Percentiles rank a stretch among this genome's conserved stretches.
These are phyloP conservation scores for Oreochromis grahami DNA, from an alignment of 2,797 vertebrate genomes.

Conservation along the genomic window DNA sequence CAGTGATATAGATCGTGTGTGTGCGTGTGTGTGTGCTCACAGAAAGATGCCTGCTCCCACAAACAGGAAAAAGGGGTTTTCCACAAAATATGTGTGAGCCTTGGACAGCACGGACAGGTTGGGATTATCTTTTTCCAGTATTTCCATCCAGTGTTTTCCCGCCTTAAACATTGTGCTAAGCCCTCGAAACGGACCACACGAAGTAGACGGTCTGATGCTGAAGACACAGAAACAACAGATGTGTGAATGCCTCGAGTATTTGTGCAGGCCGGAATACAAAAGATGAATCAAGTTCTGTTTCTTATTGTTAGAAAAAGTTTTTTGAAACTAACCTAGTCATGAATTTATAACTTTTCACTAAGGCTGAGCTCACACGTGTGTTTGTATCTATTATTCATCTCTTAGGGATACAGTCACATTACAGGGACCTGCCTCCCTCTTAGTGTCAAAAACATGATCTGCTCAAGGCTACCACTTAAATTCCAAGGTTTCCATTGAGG, in stretches of 20 bases:
- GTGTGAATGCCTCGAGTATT: not conserved
- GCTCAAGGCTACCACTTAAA: not conserved
- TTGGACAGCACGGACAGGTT: constrained; percentile 76
- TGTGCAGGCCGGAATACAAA: not conserved
- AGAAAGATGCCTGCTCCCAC: constrained; percentile 77
- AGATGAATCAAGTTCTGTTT: not conserved
- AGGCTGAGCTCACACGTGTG: not conserved
- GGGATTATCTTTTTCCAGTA: constrained; percentile 72
- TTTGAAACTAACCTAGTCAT: not conserved
- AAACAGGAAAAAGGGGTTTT: constrained; percentile 85
- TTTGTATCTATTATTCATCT: not conserved
- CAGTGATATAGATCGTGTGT: not conserved
- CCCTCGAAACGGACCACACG: constrained; percentile 86
- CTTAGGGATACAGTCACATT: not conserved
- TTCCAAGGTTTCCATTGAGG: not conserved
- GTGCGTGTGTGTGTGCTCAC: constrained; percentile 68
- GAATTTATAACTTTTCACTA: not conserved
- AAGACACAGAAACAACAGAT: not conserved
- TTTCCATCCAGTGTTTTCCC: constrained; percentile 76
- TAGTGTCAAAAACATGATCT: not conserved
- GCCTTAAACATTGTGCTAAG: constrained; percentile 83
- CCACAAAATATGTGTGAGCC: constrained; percentile 79
- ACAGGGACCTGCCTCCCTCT: not conserved
- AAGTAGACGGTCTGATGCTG: constrained; percentile 82
- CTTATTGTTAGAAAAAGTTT: not conserved